A percentile compares a stretch with the other conserved stretches of the same genome.
These are phyloP conservation scores for Dioctria rufipes DNA, from an alignment of 2,888 invertebrate genomes.

Conservation along the genomic window DNA sequence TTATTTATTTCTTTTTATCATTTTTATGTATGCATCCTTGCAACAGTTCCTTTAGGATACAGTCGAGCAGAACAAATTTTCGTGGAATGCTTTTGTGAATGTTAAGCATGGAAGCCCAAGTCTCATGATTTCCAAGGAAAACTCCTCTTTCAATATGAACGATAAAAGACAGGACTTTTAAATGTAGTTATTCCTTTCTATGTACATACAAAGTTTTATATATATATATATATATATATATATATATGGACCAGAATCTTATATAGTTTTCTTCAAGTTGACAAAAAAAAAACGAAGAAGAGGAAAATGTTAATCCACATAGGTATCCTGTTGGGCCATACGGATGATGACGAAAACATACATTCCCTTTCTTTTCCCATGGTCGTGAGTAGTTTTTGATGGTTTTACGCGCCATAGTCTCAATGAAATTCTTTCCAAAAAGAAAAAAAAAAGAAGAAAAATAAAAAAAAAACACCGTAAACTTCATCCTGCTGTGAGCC, in stretches of 20 bases:
- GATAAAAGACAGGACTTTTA: too few relatives aligned
- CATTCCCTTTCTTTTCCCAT: not conserved
- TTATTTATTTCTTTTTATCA: not conserved
- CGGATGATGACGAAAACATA: too few relatives aligned
- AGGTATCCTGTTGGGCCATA: too few relatives aligned
- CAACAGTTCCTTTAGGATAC: slow-evolving; percentile 1
- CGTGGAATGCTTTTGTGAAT: not conserved
- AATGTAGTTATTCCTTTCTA: too few relatives aligned
- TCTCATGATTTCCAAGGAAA: not conserved
- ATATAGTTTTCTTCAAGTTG: too few relatives aligned
- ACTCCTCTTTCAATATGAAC: not conserved
- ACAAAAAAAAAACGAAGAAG: too few relatives aligned
- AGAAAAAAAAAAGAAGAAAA: not conserved
- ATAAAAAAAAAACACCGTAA: too few relatives aligned
- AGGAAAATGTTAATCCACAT: too few relatives aligned
- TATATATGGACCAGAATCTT: too few relatives aligned
- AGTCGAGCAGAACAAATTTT: not conserved
- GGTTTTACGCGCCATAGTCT: not conserved
- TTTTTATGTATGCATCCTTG: not conserved
- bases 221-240: too few relatives aligned
- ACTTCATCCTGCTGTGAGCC: slow-evolving; percentile 5
- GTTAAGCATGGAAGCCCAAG: not conserved
- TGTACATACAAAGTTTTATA: too few relatives aligned
- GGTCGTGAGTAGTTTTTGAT: slow-evolving; percentile 7
- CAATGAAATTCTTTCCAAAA: not conserved